Conservation (phyloP, 1,140 invertebrate genomes). For the Drosophila arizonae region DNA sequence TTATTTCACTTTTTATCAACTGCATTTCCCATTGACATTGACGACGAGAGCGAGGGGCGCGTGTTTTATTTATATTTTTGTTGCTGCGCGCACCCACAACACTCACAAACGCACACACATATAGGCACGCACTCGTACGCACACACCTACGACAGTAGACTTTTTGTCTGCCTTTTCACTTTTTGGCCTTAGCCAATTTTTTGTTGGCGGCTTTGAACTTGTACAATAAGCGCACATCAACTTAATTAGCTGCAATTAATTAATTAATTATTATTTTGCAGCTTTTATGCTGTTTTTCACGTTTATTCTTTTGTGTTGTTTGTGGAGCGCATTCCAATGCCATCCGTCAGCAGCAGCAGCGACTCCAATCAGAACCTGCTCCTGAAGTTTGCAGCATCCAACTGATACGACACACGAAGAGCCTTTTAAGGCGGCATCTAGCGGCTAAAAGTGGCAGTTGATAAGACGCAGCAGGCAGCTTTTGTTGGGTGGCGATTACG, state of each 20-base stretch:
- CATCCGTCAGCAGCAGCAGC: conserved; percentile 49
- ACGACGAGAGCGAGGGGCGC: conserved; percentile 38
- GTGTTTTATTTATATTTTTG: conserved; percentile 77
- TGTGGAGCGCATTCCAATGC: conserved; percentile 47
- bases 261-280: conserved; percentile 4
- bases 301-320: conserved; percentile 27
- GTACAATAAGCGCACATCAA: no score
- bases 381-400: conserved; percentile 42
- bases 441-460: neutral
- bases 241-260: neutral
- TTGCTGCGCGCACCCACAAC: conserved; percentile 56
- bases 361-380: conserved; percentile 42
- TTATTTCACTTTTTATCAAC: conserved; percentile 79
- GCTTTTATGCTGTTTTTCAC: neutral
- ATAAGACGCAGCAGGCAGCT: conserved; percentile 12
- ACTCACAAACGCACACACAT: conserved; percentile 16
- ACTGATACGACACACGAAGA: conserved; percentile 22
- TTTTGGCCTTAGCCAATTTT: conserved; percentile 21
- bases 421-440: conserved; percentile 19
- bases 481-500: neutral
- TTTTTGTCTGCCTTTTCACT: conserved; percentile 45
- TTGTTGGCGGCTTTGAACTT: conserved; percentile 9
- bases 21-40: conserved; percentile 72
- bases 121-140: conserved; percentile 16
- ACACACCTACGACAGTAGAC: conserved; percentile 43